A percentile compares a stretch with the other conserved stretches of the same genome.
Conservation (phyloP, 1,140 invertebrate species). For the Coptotermes formosanus region DNA sequence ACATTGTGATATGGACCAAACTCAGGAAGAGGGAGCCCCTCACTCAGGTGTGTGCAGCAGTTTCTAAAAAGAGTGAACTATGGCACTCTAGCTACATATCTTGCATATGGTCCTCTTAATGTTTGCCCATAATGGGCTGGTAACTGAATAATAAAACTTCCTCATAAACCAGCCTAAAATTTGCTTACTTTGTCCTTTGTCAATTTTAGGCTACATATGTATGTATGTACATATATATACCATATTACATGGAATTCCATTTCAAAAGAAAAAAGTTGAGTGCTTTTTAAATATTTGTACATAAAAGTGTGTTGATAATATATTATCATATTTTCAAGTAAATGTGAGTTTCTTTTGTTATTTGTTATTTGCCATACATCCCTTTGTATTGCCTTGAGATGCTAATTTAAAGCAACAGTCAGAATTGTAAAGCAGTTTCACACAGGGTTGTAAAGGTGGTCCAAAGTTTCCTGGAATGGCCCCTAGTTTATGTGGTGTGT, state of each 20-base stretch:
- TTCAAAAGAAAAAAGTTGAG: constrained; percentile 23
- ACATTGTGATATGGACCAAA: constrained; percentile 31
- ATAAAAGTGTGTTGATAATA: constrained; percentile 33
- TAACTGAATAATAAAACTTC: constrained; percentile 18
- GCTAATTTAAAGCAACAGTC: too few species aligned
- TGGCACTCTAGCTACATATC: constrained; percentile 27
- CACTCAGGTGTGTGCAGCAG: constrained; percentile 26
- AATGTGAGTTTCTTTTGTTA: not conserved
- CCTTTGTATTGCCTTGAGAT: too few species aligned
- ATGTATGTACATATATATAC: not conserved
- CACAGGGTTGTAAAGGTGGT: too few species aligned
- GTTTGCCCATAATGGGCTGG: not conserved
- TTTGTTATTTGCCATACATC: not conserved
- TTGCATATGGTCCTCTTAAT: constrained; percentile 27
- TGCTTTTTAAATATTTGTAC: constrained; percentile 32
- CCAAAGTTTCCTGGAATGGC: too few species aligned
- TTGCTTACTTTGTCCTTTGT: constrained; percentile 27
- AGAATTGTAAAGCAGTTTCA: too few species aligned
- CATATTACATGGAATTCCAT: constrained; percentile 26
- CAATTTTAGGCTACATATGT: constrained; percentile 24
- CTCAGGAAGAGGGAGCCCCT: constrained; percentile 25
- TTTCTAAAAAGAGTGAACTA: constrained; percentile 21
- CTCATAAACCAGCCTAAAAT: constrained; percentile 19
- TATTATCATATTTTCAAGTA: constrained; percentile 31
- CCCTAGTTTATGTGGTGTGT: too few species aligned